These are phyloP conservation scores for Labia minor DNA, from an alignment of 2,888 invertebrate species.

Conservation along the genomic window DNA sequence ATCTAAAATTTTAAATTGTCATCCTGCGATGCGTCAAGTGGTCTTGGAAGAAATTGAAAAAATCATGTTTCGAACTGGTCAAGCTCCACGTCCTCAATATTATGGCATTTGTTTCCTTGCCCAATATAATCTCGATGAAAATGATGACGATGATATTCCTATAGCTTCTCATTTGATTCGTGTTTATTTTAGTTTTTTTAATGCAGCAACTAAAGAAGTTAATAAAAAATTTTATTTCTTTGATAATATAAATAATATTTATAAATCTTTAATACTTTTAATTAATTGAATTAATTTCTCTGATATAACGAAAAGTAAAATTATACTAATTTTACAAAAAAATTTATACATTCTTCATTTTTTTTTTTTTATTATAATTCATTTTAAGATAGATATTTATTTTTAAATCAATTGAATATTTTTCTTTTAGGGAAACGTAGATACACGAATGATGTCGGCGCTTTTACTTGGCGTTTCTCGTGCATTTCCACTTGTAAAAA, in stretches of 20 bases:
- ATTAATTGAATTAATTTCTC: background rate
- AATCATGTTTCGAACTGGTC: constrained; percentile 61
- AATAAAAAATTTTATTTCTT: constrained; percentile 29
- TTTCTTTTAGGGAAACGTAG: constrained; percentile 53
- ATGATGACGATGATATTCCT: constrained; percentile 47
- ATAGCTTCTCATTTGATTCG: constrained; percentile 75
- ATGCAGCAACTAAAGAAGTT: constrained; percentile 74
- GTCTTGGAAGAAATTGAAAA: constrained; percentile 82
- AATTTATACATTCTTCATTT: constrained; percentile 26
- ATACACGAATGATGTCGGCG: constrained; percentile 73
- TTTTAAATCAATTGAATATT: constrained; percentile 27
- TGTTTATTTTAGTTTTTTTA: constrained; percentile 93
- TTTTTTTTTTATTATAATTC: constrained; percentile 21
- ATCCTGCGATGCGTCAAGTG: constrained; percentile 85
- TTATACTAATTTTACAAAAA: constrained; percentile 14
- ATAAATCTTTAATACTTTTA: too few relatives aligned
- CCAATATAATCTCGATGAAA: constrained; percentile 50
- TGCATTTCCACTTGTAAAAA: constrained; percentile 71
- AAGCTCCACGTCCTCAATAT: constrained; percentile 60
- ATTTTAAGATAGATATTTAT: too few relatives aligned
- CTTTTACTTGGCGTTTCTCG: constrained; percentile 72
- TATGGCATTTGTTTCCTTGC: constrained; percentile 87
- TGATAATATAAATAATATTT: too few relatives aligned
- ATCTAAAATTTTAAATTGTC: constrained; percentile 66
- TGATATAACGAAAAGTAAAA: background rate